phyloP scores from a whole-genome alignment of 2,113 vertebrate genomes.

The Laterallus jamaicensis region DNA sequence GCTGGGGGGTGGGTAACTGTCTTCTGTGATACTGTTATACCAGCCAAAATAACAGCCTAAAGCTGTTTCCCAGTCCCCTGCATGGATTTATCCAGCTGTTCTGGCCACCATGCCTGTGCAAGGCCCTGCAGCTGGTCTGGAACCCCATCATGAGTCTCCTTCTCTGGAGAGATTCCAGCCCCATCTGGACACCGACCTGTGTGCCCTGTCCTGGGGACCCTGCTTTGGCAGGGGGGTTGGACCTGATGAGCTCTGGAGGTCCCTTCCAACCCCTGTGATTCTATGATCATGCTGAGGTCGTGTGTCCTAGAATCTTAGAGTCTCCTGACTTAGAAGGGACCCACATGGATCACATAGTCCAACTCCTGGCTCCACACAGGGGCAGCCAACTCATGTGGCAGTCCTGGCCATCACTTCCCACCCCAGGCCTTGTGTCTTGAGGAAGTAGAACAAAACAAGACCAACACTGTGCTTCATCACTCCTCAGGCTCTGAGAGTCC shows the following conservation, averaged over 20 bases:
- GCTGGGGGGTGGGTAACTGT: accelerated
- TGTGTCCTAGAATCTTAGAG: no score
- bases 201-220: no score
- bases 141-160: no score
- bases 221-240: no score
- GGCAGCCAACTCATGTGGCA: neutral
- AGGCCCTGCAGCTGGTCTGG: neutral
- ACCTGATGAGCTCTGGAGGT: no score
- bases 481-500: neutral
- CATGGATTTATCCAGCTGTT: accelerated
- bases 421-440: accelerated
- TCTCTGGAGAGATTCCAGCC: no score
- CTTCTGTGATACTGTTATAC: accelerated
- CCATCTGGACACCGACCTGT: no score
- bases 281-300: no score
- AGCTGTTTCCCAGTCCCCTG: accelerated
- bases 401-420: neutral
- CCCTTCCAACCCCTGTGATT: no score
- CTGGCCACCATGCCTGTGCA: accelerated
- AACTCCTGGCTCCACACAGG: no score
- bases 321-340: no score
- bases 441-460: accelerated
- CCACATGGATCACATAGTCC: no score
- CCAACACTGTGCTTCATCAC: accelerated
- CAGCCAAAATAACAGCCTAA: neutral